Evolutionary conservation across 2,888 invertebrate genomes (phyloP), one percentile per base, ranked within the genome.

Genomic region (Ophion ventricosus): DNA sequence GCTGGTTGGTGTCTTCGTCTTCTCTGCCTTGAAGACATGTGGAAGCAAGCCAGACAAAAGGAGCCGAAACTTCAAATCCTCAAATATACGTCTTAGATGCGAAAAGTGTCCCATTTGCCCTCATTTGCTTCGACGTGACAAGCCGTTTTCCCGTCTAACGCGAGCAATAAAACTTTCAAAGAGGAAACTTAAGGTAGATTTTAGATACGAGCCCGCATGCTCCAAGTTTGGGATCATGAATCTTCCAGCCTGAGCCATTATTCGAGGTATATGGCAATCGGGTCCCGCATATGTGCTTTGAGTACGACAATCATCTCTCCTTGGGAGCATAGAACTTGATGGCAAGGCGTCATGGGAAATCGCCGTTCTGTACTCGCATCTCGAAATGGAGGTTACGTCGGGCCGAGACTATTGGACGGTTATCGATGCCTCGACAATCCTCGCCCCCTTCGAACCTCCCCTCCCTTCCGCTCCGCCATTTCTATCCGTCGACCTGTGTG

Each of bases 291-390:
- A 57, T 69, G 73, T 35, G 61, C 56, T 40, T 35, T 20, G 35
- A 35, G n/a, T 73, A 43, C 43, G 73, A 70, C 70, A 56, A 72
- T 72, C 73, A 25, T 64, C 73, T 77, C 80, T 80, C 77, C 69
- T 73, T 59, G 81, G 78, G 43, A 77, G n/a, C 57, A 57, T 35
- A 70, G 69, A 64, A 78, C 57, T 75, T 70, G 84, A 75, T 63
- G 63, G 73, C 75, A 79, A 75, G 66, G 84, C 78, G 76, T 82
- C 84, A 76, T 82, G 84, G 84, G 84, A 82, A 84, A 84, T 84
- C 84, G 74, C 66, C 75, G 67, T 40, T 66, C 64, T 72, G 75
- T 43, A 25, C 67, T 75, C 43, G 77, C 29, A 40, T 56, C 20
- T 72, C 57, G 70, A 43, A 64, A 73, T 76, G n/a, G 69, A 54